These are phyloP conservation scores for Mixornis gularis DNA, from an alignment of 2,113 vertebrate species.

Conservation along the genomic window DNA sequence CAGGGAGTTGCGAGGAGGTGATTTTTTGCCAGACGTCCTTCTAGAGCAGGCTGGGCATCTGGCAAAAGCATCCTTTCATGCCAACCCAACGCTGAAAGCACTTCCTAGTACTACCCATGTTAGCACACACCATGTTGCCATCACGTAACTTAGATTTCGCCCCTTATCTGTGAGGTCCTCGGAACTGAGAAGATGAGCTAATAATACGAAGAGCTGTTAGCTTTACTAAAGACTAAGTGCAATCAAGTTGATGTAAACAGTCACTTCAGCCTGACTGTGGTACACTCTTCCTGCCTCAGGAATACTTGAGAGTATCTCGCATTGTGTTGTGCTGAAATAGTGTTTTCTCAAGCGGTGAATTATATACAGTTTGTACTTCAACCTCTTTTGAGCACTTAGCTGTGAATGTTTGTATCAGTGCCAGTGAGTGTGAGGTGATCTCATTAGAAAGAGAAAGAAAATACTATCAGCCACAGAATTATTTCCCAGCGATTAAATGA, in stretches of 20 bases:
- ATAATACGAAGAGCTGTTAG: conserved; percentile 41
- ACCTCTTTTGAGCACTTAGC: conserved; percentile 70
- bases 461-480: conserved; percentile 56
- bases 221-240: conserved; percentile 55
- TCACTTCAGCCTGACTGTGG: conserved; percentile 64
- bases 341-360: conserved; percentile 71
- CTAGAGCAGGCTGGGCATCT: not conserved
- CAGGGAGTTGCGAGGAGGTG: not conserved
- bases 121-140: not conserved
- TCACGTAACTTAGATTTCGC: not conserved
- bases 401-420: conserved; percentile 66
- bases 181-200: not conserved
- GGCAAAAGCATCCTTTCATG: not conserved
- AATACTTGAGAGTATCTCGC: conserved; percentile 70
- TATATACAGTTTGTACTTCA: conserved; percentile 69
- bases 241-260: conserved; percentile 65
- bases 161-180: not conserved
- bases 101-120: not conserved
- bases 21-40: not conserved
- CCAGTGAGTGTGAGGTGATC: conserved; percentile 69
- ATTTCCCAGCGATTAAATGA: conserved; percentile 48
- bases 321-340: conserved; percentile 65
- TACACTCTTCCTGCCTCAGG: conserved; percentile 60
- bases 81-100: not conserved
- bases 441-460: conserved; percentile 68